A percentile compares a stretch with the other conserved stretches of the same genome.
These are phyloP conservation scores for Temnopleurus reevesii DNA, from an alignment of 53 echinoderm and acorn worm genomes.

Conservation along the genomic window DNA sequence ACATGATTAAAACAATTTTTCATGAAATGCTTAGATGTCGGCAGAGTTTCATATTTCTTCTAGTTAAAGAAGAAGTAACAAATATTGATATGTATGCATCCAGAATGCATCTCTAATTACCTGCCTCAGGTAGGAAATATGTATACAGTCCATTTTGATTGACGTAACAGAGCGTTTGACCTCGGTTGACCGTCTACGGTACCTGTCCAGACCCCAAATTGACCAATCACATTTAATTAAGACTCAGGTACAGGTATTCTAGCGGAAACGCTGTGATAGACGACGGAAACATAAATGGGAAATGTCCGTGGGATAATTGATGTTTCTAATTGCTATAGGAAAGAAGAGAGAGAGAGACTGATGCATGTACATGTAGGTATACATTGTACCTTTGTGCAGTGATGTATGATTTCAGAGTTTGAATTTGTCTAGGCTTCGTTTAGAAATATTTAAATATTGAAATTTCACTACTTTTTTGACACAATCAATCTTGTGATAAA, in stretches of 20 bases:
- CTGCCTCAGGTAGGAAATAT: slow-evolving; percentile 9
- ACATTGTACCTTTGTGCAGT: background rate
- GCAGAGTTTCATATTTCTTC: no score
- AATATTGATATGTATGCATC: background rate
- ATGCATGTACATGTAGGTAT: background rate
- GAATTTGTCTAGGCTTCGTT: no score
- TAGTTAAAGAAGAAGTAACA: no score
- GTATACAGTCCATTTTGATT: background rate
- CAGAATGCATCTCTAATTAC: background rate
- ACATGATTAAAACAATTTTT: no score
- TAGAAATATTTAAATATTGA: no score
- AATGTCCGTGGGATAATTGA: slow-evolving; percentile 22
- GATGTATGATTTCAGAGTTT: no score
- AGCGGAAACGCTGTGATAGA: background rate
- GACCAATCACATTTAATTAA: slow-evolving; percentile 25
- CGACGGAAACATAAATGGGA: background rate
- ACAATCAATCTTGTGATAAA: no score
- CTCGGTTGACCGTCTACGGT: background rate
- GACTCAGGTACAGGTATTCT: background rate
- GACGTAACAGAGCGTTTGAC: background rate
- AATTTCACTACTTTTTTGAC: no score
- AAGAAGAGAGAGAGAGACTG: background rate
- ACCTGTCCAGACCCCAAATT: background rate
- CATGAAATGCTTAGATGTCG: no score
- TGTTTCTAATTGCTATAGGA: background rate